phyloP scores from a whole-genome alignment of 2,888 invertebrate genomes.

The Zygothrica quintamaculata region DNA sequence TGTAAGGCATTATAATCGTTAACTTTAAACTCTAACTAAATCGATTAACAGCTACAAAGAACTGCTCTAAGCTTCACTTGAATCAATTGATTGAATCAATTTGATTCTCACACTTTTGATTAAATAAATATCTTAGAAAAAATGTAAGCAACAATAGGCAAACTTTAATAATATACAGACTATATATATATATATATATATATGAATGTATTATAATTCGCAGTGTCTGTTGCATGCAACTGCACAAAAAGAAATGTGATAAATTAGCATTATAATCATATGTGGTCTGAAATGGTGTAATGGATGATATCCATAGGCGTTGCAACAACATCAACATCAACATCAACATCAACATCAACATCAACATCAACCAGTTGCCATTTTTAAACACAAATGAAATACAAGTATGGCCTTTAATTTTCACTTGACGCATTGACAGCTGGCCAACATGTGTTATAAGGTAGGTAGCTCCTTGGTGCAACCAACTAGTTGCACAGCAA shows the following conservation, averaged over 20 bases:
- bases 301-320: slow-evolving; percentile 71
- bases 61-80: background rate
- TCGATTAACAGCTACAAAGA: slow-evolving; percentile 21
- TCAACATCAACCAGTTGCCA: slow-evolving; percentile 70
- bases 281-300: slow-evolving; percentile 60
- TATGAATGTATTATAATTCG: no score
- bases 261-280: slow-evolving; percentile 70
- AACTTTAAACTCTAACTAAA: slow-evolving; percentile 75
- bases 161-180: no score
- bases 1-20: slow-evolving; percentile 76
- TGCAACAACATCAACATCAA: slow-evolving; percentile 28
- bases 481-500: slow-evolving; percentile 39
- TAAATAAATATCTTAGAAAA: no score
- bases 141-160: no score
- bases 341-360: no score
- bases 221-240: background rate
- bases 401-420: slow-evolving; percentile 70
- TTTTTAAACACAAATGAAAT: slow-evolving; percentile 63
- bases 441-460: slow-evolving; percentile 54
- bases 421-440: slow-evolving; percentile 74
- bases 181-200: no score
- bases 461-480: slow-evolving; percentile 41
- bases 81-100: no score
- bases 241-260: slow-evolving; percentile 8
- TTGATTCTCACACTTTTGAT: no score